Conservation (phyloP, 2,888 invertebrate species). For the Biston betularia region DNA sequence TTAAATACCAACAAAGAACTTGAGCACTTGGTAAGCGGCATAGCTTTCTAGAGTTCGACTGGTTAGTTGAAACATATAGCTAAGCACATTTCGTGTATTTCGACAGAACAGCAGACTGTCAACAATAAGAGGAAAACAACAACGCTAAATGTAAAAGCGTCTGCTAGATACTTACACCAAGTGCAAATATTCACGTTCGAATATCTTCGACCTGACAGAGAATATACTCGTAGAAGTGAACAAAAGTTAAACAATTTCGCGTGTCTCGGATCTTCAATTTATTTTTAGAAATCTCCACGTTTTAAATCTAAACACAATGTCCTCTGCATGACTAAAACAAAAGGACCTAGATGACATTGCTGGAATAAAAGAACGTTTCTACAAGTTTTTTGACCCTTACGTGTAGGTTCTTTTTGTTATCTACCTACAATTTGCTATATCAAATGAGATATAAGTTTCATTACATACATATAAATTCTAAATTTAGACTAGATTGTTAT, state of each 20-base stretch:
- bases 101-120: too few species aligned
- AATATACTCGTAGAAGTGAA: neutral
- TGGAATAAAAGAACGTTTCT: neutral
- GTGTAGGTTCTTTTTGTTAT: conserved; percentile 1
- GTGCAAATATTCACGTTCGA: neutral
- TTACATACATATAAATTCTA: neutral
- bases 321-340: conserved; percentile 11
- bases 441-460: neutral
- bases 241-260: neutral
- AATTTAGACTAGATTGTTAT: neutral
- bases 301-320: conserved; percentile 11
- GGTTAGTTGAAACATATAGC: too few species aligned
- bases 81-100: too few species aligned
- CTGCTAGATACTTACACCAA: too few species aligned
- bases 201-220: neutral
- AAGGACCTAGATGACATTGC: conserved; percentile 5
- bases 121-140: too few species aligned
- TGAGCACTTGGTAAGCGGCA: too few species aligned
- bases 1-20: too few species aligned
- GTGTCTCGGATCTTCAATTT: neutral
- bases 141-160: too few species aligned
- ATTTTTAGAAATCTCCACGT: conserved; percentile 9
- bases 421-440: neutral
- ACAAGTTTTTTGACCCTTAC: conserved; percentile 11
- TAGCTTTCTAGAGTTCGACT: too few species aligned